phyloP scores from a whole-genome alignment of 30 jellyfish, hydroid and myxozoan genomes.

The Clytia hemisphaerica region DNA sequence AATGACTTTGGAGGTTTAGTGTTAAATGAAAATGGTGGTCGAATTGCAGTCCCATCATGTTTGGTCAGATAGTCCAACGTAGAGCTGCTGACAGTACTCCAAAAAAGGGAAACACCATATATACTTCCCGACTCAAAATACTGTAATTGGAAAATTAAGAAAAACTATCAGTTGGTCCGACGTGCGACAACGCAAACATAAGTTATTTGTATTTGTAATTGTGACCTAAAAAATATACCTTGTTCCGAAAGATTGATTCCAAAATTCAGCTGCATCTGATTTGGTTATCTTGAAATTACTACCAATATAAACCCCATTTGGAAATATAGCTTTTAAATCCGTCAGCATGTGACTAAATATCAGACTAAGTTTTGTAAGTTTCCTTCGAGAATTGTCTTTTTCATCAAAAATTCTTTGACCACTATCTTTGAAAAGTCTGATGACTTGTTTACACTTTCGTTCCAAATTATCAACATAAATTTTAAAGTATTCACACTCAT shows the following conservation, averaged over 20 bases:
- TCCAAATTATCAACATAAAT: constrained; percentile 68
- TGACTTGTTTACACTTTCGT: constrained; percentile 79
- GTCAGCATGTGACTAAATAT: constrained; percentile 93
- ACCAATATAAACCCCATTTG: constrained; percentile 68
- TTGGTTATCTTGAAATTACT: constrained; percentile 76
- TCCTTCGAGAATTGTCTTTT: constrained; percentile 82
- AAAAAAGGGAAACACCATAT: no score
- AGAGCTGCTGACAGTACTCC: no score
- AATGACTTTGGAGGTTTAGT: no score
- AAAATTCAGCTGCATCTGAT: constrained; percentile 85
- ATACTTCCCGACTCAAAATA: no score
- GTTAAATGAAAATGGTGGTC: no score
- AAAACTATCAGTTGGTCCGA: no score
- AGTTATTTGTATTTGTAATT: no score
- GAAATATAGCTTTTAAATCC: constrained; percentile 82
- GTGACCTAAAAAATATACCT: constrained; percentile 57
- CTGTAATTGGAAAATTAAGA: no score
- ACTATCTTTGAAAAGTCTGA: constrained; percentile 79
- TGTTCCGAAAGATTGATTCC: constrained; percentile 75
- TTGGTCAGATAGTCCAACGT: no score
- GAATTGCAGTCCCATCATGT: no score
- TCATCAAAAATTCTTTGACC: constrained; percentile 74
- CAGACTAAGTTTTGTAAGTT: constrained; percentile 78
- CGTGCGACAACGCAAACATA: no score
- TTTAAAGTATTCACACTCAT: constrained; percentile 87